A percentile compares a stretch with the other conserved stretches of the same genome.
These are phyloP conservation scores for Patella caerulea DNA, from an alignment of 2,888 invertebrate species.

Conservation along the genomic window DNA sequence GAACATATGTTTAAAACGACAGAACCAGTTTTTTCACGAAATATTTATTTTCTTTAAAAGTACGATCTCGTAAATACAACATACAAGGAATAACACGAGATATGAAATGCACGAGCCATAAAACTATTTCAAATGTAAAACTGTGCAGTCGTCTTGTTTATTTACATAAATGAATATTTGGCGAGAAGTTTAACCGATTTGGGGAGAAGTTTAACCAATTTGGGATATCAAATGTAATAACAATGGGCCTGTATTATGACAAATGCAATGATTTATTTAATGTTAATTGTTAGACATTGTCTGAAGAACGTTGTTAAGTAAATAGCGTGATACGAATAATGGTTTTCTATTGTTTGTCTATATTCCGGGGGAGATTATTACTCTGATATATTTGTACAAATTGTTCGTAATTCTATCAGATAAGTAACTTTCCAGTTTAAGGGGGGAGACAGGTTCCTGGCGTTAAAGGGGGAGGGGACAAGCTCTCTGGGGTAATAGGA, in stretches of 20 bases:
- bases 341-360: too few species aligned
- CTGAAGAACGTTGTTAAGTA: too few species aligned
- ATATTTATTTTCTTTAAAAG: constrained; percentile 10
- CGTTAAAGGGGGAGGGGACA: too few species aligned
- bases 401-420: too few species aligned
- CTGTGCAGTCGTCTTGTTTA: background rate
- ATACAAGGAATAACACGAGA: background rate
- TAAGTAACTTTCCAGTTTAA: too few species aligned
- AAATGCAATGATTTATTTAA: background rate
- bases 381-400: too few species aligned
- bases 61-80: background rate
- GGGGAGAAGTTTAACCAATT: background rate
- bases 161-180: constrained; percentile 5
- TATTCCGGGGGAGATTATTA: too few species aligned
- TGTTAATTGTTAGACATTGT: background rate
- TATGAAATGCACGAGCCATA: background rate
- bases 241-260: background rate
- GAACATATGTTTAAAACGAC: too few species aligned
- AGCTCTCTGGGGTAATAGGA: too few species aligned
- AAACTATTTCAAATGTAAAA: background rate
- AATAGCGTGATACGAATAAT: too few species aligned
- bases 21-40: too few species aligned
- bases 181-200: background rate
- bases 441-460: too few species aligned
- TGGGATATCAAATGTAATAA: background rate